A percentile compares a stretch with the other conserved stretches of the same genome.
These are phyloP conservation scores for Ceratosolen fusciceps DNA, from an alignment of 1,140 invertebrate species.

Conservation along the genomic window DNA sequence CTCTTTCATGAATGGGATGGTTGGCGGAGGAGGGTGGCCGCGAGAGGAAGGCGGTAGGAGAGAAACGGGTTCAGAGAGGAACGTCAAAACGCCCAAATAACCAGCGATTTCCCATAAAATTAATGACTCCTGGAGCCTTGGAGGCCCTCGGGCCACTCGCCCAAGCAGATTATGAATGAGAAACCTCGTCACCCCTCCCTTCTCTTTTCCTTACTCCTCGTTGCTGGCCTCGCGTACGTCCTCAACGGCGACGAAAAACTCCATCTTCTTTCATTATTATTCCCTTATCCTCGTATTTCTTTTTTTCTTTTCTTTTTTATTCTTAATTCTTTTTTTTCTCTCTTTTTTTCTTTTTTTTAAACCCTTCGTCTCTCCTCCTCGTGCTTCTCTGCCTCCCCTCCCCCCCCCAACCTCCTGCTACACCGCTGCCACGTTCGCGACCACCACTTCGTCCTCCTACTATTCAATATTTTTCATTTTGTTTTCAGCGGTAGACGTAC, in stretches of 20 bases:
- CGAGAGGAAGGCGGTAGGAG: background rate
- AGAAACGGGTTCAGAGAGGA: slow-evolving; percentile 50
- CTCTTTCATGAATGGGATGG: slow-evolving; percentile 51
- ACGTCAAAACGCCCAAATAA: slow-evolving; percentile 69
- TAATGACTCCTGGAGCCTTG: slow-evolving; percentile 64
- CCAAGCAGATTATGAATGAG: slow-evolving; percentile 64
- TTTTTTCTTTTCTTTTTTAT: background rate
- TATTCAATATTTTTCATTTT: background rate
- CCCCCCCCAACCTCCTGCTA: background rate
- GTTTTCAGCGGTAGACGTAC: background rate
- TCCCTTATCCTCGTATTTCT: background rate
- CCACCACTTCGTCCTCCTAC: too few species aligned
- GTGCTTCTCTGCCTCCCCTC: background rate
- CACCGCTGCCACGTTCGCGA: background rate
- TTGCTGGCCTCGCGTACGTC: slow-evolving; percentile 9
- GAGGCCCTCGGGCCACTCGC: slow-evolving; percentile 57
- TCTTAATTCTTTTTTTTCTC: too few species aligned
- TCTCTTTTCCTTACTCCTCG: background rate
- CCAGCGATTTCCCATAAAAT: slow-evolving; percentile 69
- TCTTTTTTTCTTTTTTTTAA: background rate
- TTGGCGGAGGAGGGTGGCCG: slow-evolving; percentile 9
- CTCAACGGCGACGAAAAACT: slow-evolving; percentile 22
- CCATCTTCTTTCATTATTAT: slow-evolving; percentile 22
- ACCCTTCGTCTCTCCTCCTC: background rate
- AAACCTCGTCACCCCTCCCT: slow-evolving; percentile 39